Percentiles rank a stretch among this genome's conserved stretches.
Evolutionary conservation across 2,888 invertebrate species (phyloP).

Genomic region (Alloscopus bannaensis): DNA sequence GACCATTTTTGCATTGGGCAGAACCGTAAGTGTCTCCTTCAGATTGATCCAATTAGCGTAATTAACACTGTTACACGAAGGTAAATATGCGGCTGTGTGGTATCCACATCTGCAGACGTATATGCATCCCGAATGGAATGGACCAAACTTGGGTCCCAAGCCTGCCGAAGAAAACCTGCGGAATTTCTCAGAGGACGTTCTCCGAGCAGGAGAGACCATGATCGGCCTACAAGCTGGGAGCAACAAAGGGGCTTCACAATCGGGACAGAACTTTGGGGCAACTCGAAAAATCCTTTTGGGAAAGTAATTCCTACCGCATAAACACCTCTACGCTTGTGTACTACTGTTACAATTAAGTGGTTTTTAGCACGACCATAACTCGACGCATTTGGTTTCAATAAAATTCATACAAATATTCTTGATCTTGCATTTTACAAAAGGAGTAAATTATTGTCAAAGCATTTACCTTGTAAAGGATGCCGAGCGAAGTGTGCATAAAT

Average conservation of each 20-base stretch:
- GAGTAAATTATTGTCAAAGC: too few species aligned
- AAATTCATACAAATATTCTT: too few species aligned
- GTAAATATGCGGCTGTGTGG: not conserved
- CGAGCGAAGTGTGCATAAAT: constrained; percentile 72
- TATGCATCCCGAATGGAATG: constrained; percentile 89
- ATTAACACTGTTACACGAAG: too few species aligned
- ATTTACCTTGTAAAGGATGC: constrained; percentile 70
- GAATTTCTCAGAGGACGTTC: constrained; percentile 87
- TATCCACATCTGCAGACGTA: constrained; percentile 80
- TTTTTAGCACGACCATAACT: too few species aligned
- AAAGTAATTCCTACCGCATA: too few species aligned
- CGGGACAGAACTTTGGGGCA: constrained; percentile 91
- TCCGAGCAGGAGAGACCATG: constrained; percentile 88
- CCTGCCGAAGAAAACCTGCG: constrained; percentile 90
- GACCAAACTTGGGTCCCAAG: constrained; percentile 88
- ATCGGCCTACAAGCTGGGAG: constrained; percentile 92
- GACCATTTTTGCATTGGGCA: constrained; percentile 91
- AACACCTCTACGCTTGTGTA: too few species aligned
- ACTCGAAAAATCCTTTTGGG: constrained; percentile 85
- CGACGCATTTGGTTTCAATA: constrained; percentile 3
- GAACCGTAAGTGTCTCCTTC: constrained; percentile 80
- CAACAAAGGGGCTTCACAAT: constrained; percentile 89
- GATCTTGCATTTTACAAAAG: too few species aligned
- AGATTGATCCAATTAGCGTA: too few species aligned
- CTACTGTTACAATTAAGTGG: too few species aligned